Base-by-base conservation (phyloP, 1,140 invertebrate species). In the Atta texana region DNA sequence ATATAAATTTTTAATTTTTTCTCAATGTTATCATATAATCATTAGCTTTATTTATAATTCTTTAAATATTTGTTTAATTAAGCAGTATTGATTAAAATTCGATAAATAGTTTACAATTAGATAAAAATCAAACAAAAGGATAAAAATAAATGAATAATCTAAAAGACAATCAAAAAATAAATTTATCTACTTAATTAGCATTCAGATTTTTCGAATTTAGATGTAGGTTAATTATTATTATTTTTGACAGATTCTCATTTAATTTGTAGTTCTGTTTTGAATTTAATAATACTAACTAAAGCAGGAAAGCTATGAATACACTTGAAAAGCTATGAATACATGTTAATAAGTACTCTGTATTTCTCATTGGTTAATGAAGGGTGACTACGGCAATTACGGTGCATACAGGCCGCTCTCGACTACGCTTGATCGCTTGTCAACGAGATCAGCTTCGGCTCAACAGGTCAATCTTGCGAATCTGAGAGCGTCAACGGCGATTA, bases 321-420 rank as follows among this genome's bases (percentile, higher is more conserved):
- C 0, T n/a, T 69, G 21, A 18, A 51, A 3, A 71, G 8, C 0
- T n/a, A 68, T 3, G 2, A 68, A 16, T 44, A 12, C 39, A 34
- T 16, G 28, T 51, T 49, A 24, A 34, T 34, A 44, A 76, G 8
- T 49, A 28, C 8, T 44, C 16, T 57, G 1, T 14, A 59, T 77
- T 21, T 44, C 18, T 72, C 14, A 0, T 2, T 31, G 66, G 93
- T 5, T 90, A 91, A 78, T 90, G n/a, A 8, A 95, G 94, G 92
- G 93, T 6, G 94, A 95, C 10, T 95, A 95, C 63, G 94, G 94
- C 14, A 90, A 87, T 74, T 96, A 96, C 89, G 95, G 96, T 24
- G 92, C 94, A 3, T 96, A 96, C 87, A 95, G 96, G 69, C 96
- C 96, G 34, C 88, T 96, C 4, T 94, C 95, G 5, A 93, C 94